Evolutionary conservation across 2,888 invertebrate species (phyloP), one percentile per base, ranked within the genome.

Genomic region (Cryptocephalus primarius): DNA sequence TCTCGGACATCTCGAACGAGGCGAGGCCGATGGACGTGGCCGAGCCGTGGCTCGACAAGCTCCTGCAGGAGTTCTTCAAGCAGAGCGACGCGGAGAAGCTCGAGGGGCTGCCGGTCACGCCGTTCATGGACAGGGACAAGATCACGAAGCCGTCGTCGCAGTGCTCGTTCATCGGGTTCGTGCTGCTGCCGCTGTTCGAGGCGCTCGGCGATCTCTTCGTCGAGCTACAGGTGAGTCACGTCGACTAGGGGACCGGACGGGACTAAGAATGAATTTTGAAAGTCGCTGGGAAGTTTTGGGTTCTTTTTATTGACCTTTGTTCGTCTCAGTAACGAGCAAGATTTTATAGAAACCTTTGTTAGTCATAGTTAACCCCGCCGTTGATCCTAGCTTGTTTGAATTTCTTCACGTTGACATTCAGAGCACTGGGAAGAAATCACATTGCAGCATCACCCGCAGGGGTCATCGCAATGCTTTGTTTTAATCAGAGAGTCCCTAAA

Each of bases 91-190:
- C 84, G 4, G 88, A 88, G 66, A 87, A 87, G 63, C 73, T 83
- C 32, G 86, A 87, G 67, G 88, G 88, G 9, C 72, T 88, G 52
- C 88, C 88, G 4, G 86, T 88, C 32, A 87, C 88, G 31, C 87
- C 88, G 0, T 88, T 88, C 65, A 88, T 88, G 88, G 88, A 88
- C 68, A 77, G 87, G 33, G 87, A 88, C 55, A 88, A 87, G 70
- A 85, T 88, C 45, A 86, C 86, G 49, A 88, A 86, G 65, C 84
- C 86, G 4, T 85, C 86, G 12, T 87, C 88, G 1, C 88, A 88
- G 67, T 85, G 85, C 63, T 85, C 85, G 45, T 88, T 88, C 70
- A 88, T 88, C 65, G 86, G 87, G 40, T 76, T 85, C 60, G 87
- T 88, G 39, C 73, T 88, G 41, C 72, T 88, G 59, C 88, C 88